Conservation (phyloP, 1,140 invertebrate genomes). For the Pantala flavescens region DNA sequence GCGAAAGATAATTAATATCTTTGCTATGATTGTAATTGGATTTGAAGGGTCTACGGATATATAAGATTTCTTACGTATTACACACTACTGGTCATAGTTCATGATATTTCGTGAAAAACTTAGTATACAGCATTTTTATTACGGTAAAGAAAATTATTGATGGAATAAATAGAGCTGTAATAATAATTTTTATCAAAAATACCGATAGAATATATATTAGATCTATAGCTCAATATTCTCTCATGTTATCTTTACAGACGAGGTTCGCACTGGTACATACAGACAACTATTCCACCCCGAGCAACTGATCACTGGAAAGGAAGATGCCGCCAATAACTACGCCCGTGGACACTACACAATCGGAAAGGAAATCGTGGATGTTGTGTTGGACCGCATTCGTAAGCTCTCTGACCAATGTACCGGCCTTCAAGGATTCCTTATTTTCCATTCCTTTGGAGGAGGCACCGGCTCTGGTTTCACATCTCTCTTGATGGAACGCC, state of each 20-base stretch:
- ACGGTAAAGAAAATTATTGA: no score
- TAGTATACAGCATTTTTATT: no score
- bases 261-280: slow-evolving; percentile 47
- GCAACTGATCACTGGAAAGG: slow-evolving; percentile 53
- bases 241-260: slow-evolving; percentile 35
- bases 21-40: no score
- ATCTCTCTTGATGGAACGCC: slow-evolving; percentile 54
- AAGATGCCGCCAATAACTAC: slow-evolving; percentile 78
- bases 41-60: no score
- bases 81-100: no score
- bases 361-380: slow-evolving; percentile 73
- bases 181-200: no score
- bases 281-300: slow-evolving; percentile 49
- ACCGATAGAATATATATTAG: not conserved
- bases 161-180: no score
- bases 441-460: slow-evolving; percentile 69
- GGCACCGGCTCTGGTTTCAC: slow-evolving; percentile 60
- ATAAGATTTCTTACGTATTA: no score
- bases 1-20: no score
- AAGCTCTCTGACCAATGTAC: slow-evolving; percentile 64
- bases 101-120: no score
- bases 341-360: slow-evolving; percentile 79
- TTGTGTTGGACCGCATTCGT: slow-evolving; percentile 62
- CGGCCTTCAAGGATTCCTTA: slow-evolving; percentile 61
- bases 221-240: not conserved